These are phyloP conservation scores for Malthinus seriepunctatus DNA, from an alignment of 2,888 invertebrate genomes.

Conservation along the genomic window DNA sequence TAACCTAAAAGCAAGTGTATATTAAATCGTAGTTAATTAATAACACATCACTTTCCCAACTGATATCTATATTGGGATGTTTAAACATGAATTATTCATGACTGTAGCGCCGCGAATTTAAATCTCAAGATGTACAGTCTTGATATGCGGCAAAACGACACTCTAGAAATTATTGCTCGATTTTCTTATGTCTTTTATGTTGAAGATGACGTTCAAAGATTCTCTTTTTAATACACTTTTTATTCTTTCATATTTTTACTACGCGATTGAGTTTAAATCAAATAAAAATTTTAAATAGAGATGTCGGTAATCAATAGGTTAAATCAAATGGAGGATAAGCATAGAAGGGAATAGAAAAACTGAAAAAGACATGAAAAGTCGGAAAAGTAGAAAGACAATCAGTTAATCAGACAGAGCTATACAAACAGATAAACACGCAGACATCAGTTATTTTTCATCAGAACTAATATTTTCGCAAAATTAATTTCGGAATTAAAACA, in stretches of 20 bases:
- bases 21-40: constrained; percentile 49
- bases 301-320: too few species aligned
- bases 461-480: too few species aligned
- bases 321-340: too few species aligned
- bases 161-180: constrained; percentile 34
- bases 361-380: too few species aligned
- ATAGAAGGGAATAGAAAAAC: too few species aligned
- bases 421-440: too few species aligned
- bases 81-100: constrained; percentile 51
- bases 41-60: constrained; percentile 48
- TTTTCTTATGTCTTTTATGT: constrained; percentile 29
- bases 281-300: constrained; percentile 1
- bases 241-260: not conserved
- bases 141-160: constrained; percentile 36
- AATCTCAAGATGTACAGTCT: constrained; percentile 48
- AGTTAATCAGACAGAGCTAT: too few species aligned
- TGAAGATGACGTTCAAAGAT: constrained; percentile 17
- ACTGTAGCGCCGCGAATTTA: constrained; percentile 47
- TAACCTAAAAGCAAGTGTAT: constrained; percentile 37
- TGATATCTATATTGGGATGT: constrained; percentile 48
- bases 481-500: too few species aligned
- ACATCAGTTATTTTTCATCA: too few species aligned
- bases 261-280: constrained; percentile 1
- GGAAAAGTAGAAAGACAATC: too few species aligned
- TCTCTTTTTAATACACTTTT: constrained; percentile 9